Evolutionary conservation across 1,140 invertebrate genomes (phyloP).

Genomic region (Nasonia vitripennis): DNA sequence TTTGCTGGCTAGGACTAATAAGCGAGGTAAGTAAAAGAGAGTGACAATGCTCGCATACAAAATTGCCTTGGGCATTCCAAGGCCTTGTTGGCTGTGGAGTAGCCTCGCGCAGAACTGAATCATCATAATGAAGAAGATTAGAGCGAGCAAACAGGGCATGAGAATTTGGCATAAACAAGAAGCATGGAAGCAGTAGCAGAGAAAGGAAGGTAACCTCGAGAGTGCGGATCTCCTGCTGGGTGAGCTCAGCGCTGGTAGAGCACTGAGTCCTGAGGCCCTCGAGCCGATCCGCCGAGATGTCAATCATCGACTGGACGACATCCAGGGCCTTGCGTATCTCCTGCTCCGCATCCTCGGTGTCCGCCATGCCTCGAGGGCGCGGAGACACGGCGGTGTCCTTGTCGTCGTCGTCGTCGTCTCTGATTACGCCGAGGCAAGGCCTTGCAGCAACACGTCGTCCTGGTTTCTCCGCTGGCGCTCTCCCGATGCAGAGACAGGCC

Average conservation of each 20-base stretch:
- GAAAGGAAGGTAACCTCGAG: conserved; percentile 84
- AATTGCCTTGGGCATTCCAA: background rate
- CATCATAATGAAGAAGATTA: background rate
- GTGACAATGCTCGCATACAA: background rate
- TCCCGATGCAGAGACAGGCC: background rate
- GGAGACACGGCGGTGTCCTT: conserved; percentile 30
- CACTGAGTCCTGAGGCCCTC: conserved; percentile 94
- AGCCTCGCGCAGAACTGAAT: background rate
- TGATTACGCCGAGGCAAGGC: background rate
- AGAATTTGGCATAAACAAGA: background rate
- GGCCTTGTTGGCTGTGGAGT: background rate
- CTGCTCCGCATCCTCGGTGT: conserved; percentile 74
- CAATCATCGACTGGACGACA: conserved; percentile 94
- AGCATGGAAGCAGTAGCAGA: background rate
- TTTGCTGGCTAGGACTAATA: background rate
- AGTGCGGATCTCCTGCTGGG: conserved; percentile 95
- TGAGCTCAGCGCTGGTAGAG: conserved; percentile 92
- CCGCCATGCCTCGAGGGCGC: conserved; percentile 70
- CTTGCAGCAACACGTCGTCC: background rate
- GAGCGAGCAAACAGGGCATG: background rate
- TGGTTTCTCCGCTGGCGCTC: background rate
- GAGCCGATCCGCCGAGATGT: conserved; percentile 93
- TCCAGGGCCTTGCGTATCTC: conserved; percentile 77
- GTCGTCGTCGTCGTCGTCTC: conserved; percentile 27
- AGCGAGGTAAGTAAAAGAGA: background rate